Base-by-base conservation (phyloP, 2,113 vertebrate species). In the Prolemur simus region DNA sequence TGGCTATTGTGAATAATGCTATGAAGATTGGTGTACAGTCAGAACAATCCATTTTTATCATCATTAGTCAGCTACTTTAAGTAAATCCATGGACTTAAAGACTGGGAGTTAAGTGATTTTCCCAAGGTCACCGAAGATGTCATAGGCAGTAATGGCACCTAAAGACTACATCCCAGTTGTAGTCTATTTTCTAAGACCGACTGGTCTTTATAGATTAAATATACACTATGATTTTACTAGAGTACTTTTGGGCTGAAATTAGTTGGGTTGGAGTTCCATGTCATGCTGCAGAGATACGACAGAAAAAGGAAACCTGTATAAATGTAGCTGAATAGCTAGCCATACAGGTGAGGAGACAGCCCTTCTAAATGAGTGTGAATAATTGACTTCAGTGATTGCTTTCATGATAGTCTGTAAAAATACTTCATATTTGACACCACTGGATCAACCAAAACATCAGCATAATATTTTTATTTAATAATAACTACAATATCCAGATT, bases 331-430 rank as follows among this genome's bases (percentile, higher is more conserved):
- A 90, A 37, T 20, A 49, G 15, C 52, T 69, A 81, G 32, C 27
- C 64, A 66, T 32, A 5, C 2, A 76, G 25, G 21, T 27, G 49
- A 74, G 14, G 54, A 92, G 37, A 68, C 32, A n/a, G 39, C 29
- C 27, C 3, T 74, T 80, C 20, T 42, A 68, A 78, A 52, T 87
- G 6, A 77, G 8, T 8, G 2, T 42, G 23, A 47, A 18, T 47
- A 63, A 74, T 23, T 76, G 49, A 25, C 8, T 81, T 1, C 34
- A 78, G 4, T 96, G 52, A 73, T 47, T 60, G 32, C 7, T 74
- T 96, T 95, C 18, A 71, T 73, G 60, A 66, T 66, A 29, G n/a
- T 88, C 29, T 74, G 4, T 78, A 60, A 64, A 95, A 89, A 92
- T 47, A 18, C 7, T 29, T 12, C 21, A 76, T 37, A n/a, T 87